phyloP scores from a whole-genome alignment of 1,140 invertebrate genomes.

The Trypoxylus dichotomus region DNA sequence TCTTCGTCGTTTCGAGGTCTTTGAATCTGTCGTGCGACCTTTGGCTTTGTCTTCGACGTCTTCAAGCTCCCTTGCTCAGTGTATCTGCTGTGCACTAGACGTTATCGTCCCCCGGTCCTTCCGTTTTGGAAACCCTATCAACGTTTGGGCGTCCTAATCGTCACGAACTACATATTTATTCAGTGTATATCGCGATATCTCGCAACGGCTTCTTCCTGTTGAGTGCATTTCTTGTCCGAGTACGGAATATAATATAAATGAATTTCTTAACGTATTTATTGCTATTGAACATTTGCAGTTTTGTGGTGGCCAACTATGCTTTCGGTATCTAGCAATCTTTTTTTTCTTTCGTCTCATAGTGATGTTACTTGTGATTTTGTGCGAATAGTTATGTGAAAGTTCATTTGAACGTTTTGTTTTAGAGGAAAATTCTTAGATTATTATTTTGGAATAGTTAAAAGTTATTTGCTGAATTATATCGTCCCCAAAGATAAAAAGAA shows the following conservation, averaged over 20 bases:
- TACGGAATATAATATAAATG: neutral
- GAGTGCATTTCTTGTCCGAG: neutral
- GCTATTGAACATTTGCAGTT: neutral
- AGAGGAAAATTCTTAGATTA: no score
- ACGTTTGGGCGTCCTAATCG: no score
- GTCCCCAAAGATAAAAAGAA: no score
- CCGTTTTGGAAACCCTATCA: no score
- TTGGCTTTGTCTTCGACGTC: neutral
- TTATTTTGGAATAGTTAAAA: no score
- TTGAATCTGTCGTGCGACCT: constrained; percentile 1
- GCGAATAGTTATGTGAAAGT: no score
- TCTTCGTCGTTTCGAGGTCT: neutral
- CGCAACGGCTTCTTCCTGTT: neutral
- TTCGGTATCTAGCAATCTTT: neutral
- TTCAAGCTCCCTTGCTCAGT: no score
- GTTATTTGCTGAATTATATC: no score
- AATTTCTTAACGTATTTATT: neutral
- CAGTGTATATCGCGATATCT: neutral
- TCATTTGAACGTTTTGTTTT: no score
- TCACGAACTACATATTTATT: neutral
- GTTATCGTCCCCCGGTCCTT: no score
- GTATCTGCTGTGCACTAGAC: neutral
- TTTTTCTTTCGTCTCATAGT: no score
- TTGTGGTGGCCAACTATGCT: neutral
- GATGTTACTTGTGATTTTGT: neutral